Percentiles rank a stretch among this genome's conserved stretches.
These are phyloP conservation scores for Ceramica pisi DNA, from an alignment of 2,888 invertebrate species.

Conservation along the genomic window DNA sequence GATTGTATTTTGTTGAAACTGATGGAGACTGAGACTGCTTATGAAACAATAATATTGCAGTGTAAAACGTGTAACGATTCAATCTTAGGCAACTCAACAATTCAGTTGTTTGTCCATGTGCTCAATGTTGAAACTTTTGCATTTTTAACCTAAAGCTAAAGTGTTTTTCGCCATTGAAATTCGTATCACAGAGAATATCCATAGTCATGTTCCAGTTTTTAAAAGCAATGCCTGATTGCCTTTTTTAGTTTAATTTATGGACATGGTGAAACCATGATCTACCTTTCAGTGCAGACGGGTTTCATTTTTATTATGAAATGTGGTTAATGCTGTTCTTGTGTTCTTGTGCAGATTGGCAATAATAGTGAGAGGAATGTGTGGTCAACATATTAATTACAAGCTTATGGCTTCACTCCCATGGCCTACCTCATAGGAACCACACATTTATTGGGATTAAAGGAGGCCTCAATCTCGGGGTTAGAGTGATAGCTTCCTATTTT, in stretches of 20 bases:
- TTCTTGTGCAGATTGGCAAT: not conserved
- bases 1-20: not conserved
- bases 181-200: slow-evolving; percentile 39
- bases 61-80: slow-evolving; percentile 10
- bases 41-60: not conserved
- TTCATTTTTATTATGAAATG: not conserved
- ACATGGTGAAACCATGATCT: slow-evolving; percentile 2
- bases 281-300: not conserved
- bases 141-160: slow-evolving; percentile 45
- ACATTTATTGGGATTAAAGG: too few relatives aligned
- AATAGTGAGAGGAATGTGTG: not conserved
- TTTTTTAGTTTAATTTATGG: slow-evolving; percentile 22
- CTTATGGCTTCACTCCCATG: too few relatives aligned
- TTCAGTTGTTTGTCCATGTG: slow-evolving; percentile 23
- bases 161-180: slow-evolving; percentile 44
- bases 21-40: too few relatives aligned
- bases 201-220: slow-evolving; percentile 34
- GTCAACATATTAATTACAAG: too few relatives aligned
- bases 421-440: too few relatives aligned
- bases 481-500: too few relatives aligned
- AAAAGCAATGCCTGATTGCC: slow-evolving; percentile 25
- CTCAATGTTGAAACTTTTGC: slow-evolving; percentile 37
- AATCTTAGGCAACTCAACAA: slow-evolving; percentile 29
- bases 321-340: not conserved
- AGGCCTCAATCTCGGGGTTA: too few relatives aligned